Conservation (phyloP, 2,797 vertebrate species). For the Pseudochirops corinnae region DNA sequence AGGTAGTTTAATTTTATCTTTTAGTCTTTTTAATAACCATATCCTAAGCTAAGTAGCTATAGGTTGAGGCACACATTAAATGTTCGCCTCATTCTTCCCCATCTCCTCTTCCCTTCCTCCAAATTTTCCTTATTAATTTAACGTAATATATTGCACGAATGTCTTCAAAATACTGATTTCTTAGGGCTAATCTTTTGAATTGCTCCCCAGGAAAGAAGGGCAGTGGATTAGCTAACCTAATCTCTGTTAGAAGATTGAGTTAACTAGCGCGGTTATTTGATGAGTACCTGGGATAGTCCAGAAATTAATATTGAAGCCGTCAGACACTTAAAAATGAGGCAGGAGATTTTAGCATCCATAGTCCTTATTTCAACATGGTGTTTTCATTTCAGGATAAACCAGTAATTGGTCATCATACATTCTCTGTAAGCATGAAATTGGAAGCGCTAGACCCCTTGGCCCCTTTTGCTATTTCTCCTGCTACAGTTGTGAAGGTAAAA, state of each 20-base stretch:
- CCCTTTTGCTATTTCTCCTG: conserved; percentile 95
- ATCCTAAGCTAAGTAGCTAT: conserved; percentile 1
- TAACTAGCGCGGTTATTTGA: conserved; percentile 33
- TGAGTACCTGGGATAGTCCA: neutral
- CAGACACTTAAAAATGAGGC: neutral
- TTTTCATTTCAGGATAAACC: conserved; percentile 92
- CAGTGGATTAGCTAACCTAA: neutral
- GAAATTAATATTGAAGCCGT: conserved; percentile 38
- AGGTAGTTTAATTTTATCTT: conserved; percentile 15
- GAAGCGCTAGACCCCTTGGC: conserved; percentile 94
- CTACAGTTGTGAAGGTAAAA: conserved; percentile 95
- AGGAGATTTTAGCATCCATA: neutral
- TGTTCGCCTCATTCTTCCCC: neutral
- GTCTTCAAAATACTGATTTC: neutral
- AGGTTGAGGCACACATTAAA: conserved; percentile 43
- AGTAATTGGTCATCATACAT: conserved; percentile 89
- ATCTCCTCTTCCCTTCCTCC: conserved; percentile 35
- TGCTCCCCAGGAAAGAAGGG: conserved; percentile 36
- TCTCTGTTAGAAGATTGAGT: conserved; percentile 41
- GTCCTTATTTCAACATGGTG: conserved; percentile 32
- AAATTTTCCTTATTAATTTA: conserved; percentile 24
- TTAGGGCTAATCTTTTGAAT: neutral
- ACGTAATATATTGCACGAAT: conserved; percentile 12
- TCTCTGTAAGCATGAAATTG: conserved; percentile 96
- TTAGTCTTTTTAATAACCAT: neutral